Conservation (phyloP, 2,888 invertebrate species). For the Maniola hyperantus region DNA sequence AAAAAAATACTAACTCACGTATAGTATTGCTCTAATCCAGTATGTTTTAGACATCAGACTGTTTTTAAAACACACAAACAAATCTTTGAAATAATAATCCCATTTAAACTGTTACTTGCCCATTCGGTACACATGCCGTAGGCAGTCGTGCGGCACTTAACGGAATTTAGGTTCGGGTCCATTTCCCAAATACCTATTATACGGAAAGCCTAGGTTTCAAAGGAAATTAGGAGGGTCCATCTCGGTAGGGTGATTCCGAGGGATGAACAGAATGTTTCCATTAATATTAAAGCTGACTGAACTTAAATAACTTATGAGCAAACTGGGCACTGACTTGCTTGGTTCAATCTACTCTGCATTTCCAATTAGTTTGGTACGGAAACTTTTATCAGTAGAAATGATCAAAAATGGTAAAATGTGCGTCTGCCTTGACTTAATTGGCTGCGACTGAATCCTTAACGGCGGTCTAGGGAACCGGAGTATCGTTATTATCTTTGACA, state of each 20-base stretch:
- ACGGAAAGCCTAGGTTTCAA: slow-evolving; percentile 44
- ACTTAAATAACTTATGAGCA: slow-evolving; percentile 21
- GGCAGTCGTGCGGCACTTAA: slow-evolving; percentile 18
- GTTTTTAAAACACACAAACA: too few species aligned
- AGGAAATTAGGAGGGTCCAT: slow-evolving; percentile 45
- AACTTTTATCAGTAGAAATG: neutral
- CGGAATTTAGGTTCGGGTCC: slow-evolving; percentile 30
- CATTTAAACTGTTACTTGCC: slow-evolving; percentile 15
- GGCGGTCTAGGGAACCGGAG: too few species aligned
- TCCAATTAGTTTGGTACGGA: neutral
- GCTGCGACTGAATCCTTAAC: neutral
- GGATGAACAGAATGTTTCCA: slow-evolving; percentile 45
- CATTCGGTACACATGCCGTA: slow-evolving; percentile 29
- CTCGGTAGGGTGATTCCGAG: slow-evolving; percentile 34
- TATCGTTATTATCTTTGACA: neutral
- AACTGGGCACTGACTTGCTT: slow-evolving; percentile 1
- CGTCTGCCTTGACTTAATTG: neutral
- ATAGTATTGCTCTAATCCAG: too few species aligned
- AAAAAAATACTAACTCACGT: too few species aligned
- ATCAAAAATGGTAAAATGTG: neutral
- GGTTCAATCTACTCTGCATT: neutral
- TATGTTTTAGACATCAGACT: too few species aligned
- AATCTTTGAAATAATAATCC: slow-evolving; percentile 16
- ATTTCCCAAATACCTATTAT: slow-evolving; percentile 35
- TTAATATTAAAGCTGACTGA: slow-evolving; percentile 29